Base-by-base conservation (phyloP, 2,797 vertebrate genomes). In the Austrolebias charrua region DNA sequence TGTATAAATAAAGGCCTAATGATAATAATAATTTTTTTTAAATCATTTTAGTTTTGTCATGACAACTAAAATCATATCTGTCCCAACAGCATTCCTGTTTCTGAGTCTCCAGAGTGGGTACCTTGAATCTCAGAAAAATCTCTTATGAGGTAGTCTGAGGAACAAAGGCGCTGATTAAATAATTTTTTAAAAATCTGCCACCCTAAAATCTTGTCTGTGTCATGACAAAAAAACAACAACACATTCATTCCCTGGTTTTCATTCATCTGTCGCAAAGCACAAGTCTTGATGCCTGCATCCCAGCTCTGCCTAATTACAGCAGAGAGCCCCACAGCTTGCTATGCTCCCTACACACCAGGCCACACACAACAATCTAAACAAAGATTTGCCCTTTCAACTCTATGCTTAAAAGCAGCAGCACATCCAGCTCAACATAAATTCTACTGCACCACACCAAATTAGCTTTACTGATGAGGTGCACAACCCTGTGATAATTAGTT, bases 301-400 rank as follows among this genome's bases (percentile, higher is more conserved):
- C 73, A 78, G 63, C 75, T 63, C 75, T 52, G 51, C 76, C 75
- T 88, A 88, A 89, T 88, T 89, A 86, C 84, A 82, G 66, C 78
- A 72, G 63, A 71, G 66, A 74, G 60, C 75, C 79, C 75, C 76
- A 63, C 62, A 66, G 73, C 71, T 85, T 75, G 59, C 60, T 51
- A 55, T 28, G 35, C 77, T 63, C 77, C 79, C 62, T 71, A 24
- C 73, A 69, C 78, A 73, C 71, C 73, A 63, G 60, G 63, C 68
- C 50, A 69, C 60, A 66, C 75, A 81, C 74, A 82, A 72, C 67
- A 79, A 83, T 85, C 71, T 73, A 87, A 86, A 87, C 83, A 86
- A 84, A 85, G 81, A 82, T 69, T 78, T 79, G 63, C 60, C 74
- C 80, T 83, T 81, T 82, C 73, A 80, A 86, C 79, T 63, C 49